phyloP scores from a whole-genome alignment of 2,113 vertebrate genomes.

The Phaetusa simplex region DNA sequence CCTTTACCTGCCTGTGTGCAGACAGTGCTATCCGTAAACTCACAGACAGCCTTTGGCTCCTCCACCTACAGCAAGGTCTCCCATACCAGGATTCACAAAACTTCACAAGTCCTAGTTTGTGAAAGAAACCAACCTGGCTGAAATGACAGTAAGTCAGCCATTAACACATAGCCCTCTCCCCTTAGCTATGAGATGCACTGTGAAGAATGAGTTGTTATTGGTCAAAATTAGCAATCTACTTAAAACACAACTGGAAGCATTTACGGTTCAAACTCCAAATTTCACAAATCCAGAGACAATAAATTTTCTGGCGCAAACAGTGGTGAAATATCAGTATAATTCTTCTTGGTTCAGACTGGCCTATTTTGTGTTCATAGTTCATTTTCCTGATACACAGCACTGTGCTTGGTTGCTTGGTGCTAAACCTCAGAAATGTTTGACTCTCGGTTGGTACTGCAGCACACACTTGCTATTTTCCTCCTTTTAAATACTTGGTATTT shows the following conservation, averaged over 20 bases:
- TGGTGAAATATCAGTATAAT: not conserved
- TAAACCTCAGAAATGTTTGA: not conserved
- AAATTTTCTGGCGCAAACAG: not conserved
- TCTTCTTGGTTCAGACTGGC: not conserved
- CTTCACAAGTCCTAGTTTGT: fast-evolving
- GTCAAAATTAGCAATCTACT: not conserved
- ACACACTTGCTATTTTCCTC: not conserved
- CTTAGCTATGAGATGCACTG: not conserved
- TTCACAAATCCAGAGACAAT: not conserved
- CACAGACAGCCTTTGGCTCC: not conserved
- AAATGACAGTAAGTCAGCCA: not conserved
- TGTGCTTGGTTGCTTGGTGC: not conserved
- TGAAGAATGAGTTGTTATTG: not conserved
- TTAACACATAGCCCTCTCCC: not conserved
- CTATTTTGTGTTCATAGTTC: not conserved
- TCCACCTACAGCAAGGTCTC: not conserved
- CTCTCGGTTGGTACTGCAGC: not conserved
- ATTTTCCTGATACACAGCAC: not conserved
- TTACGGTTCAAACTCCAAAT: not conserved
- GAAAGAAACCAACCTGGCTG: not conserved
- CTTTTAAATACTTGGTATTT: not conserved
- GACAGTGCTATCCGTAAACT: not conserved
- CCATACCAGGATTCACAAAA: not conserved
- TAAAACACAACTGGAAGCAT: not conserved
- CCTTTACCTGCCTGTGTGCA: not conserved